Percentiles rank a stretch among this genome's conserved stretches.
These are phyloP conservation scores for Drosophila demipolita DNA, from an alignment of 2,888 invertebrate genomes.

Conservation along the genomic window DNA sequence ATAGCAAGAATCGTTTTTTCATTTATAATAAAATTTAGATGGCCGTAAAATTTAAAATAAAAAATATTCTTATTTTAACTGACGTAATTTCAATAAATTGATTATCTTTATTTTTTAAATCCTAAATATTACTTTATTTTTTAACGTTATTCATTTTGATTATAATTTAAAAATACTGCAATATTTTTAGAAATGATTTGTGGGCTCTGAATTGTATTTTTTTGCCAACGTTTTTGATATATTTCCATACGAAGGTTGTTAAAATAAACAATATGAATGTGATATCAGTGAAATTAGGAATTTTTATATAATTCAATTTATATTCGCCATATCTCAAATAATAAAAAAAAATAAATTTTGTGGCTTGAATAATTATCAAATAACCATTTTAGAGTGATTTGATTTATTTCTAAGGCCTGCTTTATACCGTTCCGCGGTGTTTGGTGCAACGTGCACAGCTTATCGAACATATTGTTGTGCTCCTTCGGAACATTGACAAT, in stretches of 20 bases:
- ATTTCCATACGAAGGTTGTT: neutral
- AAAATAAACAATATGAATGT: neutral
- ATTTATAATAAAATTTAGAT: neutral
- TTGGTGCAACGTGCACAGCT: constrained; percentile 1
- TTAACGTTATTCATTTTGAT: neutral
- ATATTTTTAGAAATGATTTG: too few relatives aligned
- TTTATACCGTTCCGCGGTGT: neutral
- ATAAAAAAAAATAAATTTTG: neutral
- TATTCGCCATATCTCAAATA: neutral
- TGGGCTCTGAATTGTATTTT: neutral
- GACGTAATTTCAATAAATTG: too few relatives aligned
- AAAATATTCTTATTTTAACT: too few relatives aligned
- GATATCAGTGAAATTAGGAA: neutral
- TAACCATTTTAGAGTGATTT: neutral
- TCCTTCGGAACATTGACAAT: constrained; percentile 53
- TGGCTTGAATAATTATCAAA: neutral
- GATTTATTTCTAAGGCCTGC: neutral
- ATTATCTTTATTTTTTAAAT: too few relatives aligned
- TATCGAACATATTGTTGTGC: constrained; percentile 43
- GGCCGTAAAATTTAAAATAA: neutral
- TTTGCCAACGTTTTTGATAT: neutral
- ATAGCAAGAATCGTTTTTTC: neutral
- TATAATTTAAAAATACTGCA: neutral
- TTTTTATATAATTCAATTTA: neutral
- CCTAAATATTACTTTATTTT: neutral